Evolutionary conservation across 2,797 vertebrate genomes (phyloP).

Genomic region (Cygnus olor): DNA sequence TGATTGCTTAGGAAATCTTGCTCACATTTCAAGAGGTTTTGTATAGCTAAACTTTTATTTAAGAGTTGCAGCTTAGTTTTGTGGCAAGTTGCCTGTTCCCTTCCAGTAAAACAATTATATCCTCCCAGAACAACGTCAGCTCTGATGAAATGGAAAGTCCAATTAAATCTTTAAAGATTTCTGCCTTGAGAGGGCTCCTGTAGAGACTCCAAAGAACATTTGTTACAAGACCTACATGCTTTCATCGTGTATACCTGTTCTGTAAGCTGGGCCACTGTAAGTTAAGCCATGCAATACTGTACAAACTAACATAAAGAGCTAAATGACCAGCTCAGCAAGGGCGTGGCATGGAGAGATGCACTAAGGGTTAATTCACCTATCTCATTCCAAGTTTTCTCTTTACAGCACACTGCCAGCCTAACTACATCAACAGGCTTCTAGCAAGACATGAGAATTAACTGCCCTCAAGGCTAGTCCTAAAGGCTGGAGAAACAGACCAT

Average conservation of each 20-base stretch:
- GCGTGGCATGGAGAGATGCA: not conserved
- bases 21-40: not conserved
- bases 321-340: not conserved
- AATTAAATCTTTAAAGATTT: not conserved
- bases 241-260: not conserved
- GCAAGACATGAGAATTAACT: not conserved
- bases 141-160: not conserved
- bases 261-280: not conserved
- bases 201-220: not conserved
- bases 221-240: not conserved
- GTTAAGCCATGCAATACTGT: not conserved
- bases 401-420: not conserved
- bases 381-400: not conserved
- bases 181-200: not conserved
- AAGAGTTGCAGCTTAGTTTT: not conserved
- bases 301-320: not conserved
- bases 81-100: not conserved
- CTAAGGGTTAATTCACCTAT: not conserved
- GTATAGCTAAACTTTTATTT: not conserved
- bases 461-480: not conserved
- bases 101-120: conserved; percentile 9
- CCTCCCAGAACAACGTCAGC: not conserved
- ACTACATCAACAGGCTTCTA: not conserved
- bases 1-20: not conserved
- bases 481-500: not conserved